Evolutionary conservation across 2,888 invertebrate genomes (phyloP).

Genomic region (Ectemnius continuus): DNA sequence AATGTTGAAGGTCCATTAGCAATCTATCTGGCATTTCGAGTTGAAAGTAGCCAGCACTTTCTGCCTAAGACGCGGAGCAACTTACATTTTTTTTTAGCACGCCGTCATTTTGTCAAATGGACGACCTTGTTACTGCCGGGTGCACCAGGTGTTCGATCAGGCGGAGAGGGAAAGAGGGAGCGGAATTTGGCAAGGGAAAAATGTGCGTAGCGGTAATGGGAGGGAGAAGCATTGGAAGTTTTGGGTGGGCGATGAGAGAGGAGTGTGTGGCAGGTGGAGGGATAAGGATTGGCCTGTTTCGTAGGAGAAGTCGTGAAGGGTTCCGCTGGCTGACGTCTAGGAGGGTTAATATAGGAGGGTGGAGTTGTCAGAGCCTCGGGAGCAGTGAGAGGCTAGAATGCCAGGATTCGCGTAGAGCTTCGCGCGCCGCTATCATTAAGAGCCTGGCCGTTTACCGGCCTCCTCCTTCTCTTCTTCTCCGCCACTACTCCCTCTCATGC

Average conservation of each 20-base stretch:
- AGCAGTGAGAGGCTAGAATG: constrained; percentile 29
- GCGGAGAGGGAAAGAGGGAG: neutral
- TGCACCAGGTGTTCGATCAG: neutral
- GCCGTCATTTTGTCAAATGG: no score
- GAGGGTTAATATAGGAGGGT: constrained; percentile 51
- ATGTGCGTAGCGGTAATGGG: neutral
- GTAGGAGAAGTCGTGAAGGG: constrained; percentile 10
- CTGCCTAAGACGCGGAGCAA: no score
- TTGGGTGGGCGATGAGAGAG: neutral
- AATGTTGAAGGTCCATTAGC: no score
- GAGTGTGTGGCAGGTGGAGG: neutral
- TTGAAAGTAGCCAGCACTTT: no score
- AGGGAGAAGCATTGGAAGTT: neutral
- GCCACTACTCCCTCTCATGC: neutral
- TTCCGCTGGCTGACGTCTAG: neutral
- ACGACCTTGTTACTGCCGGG: neutral
- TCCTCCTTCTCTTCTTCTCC: neutral
- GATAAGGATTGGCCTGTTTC: constrained; percentile 8
- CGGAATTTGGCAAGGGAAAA: neutral
- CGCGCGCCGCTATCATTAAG: constrained; percentile 53
- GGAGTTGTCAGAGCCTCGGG: constrained; percentile 53
- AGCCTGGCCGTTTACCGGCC: constrained; percentile 24
- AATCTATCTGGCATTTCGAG: no score
- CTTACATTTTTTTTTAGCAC: no score
- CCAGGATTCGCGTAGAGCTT: constrained; percentile 36